These are phyloP conservation scores for Frankliniella intonsa DNA, from an alignment of 2,888 invertebrate genomes.

Conservation along the genomic window DNA sequence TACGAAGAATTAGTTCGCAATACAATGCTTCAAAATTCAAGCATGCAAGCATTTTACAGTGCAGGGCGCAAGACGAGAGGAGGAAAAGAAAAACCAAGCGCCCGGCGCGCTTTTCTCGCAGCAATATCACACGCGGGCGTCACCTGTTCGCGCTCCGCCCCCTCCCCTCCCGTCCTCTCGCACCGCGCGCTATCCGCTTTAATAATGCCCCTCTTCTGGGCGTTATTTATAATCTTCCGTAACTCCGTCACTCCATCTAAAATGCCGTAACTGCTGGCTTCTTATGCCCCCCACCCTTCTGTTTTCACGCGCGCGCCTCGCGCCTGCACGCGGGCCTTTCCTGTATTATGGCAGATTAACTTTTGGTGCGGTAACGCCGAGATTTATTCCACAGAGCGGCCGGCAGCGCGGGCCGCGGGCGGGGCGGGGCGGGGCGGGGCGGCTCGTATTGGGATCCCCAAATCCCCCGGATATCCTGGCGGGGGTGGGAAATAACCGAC, in stretches of 20 bases:
- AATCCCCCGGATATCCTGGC: no score
- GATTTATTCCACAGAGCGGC: neutral
- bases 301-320: neutral
- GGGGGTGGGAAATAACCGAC: no score
- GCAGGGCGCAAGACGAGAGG: no score
- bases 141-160: neutral
- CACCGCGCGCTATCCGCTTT: neutral
- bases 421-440: no score
- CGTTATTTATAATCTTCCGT: slow-evolving; percentile 11
- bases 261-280: slow-evolving; percentile 11
- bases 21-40: no score
- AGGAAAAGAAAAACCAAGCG: neutral
- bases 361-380: neutral
- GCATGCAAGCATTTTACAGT: no score
- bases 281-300: neutral
- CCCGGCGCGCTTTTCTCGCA: neutral
- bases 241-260: neutral
- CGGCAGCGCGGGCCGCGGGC: no score
- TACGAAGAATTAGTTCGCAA: no score
- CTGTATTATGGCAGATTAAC: slow-evolving; percentile 1
- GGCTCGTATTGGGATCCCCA: no score
- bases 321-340: neutral
- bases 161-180: no score
- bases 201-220: neutral
- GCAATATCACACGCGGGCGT: neutral